phyloP scores from a whole-genome alignment of 2,797 vertebrate species.

The Synaphobranchus kaupii region DNA sequence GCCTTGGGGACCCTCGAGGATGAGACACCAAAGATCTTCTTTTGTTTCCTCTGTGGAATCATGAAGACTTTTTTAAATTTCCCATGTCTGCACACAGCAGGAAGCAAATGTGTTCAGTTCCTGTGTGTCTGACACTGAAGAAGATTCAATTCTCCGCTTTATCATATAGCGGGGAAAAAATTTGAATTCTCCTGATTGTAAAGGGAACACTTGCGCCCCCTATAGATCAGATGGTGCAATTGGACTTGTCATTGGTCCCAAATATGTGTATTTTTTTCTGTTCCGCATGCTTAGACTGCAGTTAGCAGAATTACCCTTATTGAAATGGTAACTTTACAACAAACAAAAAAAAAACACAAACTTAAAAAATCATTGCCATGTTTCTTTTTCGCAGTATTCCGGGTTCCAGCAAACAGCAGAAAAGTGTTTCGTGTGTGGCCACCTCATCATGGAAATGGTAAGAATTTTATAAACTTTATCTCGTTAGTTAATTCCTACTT shows the following conservation, averaged over 20 bases:
- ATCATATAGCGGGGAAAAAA: neutral
- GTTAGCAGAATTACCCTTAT: too few species aligned
- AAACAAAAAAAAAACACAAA: neutral
- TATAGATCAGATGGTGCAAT: slow-evolving; percentile 40
- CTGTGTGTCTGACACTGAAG: neutral
- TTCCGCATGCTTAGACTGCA: neutral
- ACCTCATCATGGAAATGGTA: slow-evolving; percentile 86
- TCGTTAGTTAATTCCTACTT: neutral
- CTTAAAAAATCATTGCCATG: neutral
- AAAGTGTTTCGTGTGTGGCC: slow-evolving; percentile 84
- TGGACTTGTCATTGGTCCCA: neutral
- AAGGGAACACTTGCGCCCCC: slow-evolving; percentile 62
- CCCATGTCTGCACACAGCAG: neutral
- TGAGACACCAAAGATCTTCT: neutral
- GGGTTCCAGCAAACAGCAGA: slow-evolving; percentile 85
- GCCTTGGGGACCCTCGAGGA: neutral
- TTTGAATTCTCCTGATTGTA: neutral
- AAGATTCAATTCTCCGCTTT: neutral
- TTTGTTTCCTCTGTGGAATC: neutral
- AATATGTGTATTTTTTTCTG: neutral
- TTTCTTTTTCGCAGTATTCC: slow-evolving; percentile 74
- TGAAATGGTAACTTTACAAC: neutral
- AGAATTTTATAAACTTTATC: slow-evolving; percentile 57
- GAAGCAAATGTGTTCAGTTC: neutral
- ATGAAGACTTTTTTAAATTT: neutral